Evolutionary conservation across 2,888 invertebrate species (phyloP), one percentile per base, ranked within the genome.

Genomic region (Allygus modestus): DNA sequence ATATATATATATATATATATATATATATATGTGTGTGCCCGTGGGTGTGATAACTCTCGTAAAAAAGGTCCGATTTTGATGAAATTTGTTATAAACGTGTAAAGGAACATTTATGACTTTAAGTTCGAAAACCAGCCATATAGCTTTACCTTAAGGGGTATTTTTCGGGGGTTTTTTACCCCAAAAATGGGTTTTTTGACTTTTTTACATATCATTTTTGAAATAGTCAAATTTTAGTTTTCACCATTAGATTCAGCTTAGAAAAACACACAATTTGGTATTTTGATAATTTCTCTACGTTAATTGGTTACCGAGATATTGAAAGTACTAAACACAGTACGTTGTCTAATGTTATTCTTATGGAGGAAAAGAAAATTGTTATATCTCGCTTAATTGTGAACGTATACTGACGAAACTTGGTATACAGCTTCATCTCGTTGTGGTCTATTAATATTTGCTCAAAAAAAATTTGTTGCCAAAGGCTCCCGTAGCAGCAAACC

Each of bases 271-370:
- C 23, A 58, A 23, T 58, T 58, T 23, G 20, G 58, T 58, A 58
- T 23, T 23, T 58, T 23, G 23, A 58, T 9, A 1, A 23, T 23
- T 58, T 2, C 23, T 58, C 20, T 58, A 23, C 12, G 23, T 23
- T 20, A 7, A 58, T 17, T 23, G 23, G 58, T 58, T 58, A 58
- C 58, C 20, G 58, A 58, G 58, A 58, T 46, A 46, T 46, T 46
- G n/a, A 58, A 58, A 58, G 9, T 23, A 0, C 23, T 23, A 58
- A 58, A 58, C 20, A 58, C 58, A 23, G 58, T 58, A 58, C 9
- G 23, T 58, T 58, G 20, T 58, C 58, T 20, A 20, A 58, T 58
- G 23, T 58, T 58, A 23, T 20, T 23, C 58, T 58, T 58, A 58
- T 58, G 58, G 58, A 23, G 23, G 12, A 58, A 20, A 58, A 23